Evolutionary conservation across 2,113 vertebrate species (phyloP).

Genomic region (Pollachius pollachius): DNA sequence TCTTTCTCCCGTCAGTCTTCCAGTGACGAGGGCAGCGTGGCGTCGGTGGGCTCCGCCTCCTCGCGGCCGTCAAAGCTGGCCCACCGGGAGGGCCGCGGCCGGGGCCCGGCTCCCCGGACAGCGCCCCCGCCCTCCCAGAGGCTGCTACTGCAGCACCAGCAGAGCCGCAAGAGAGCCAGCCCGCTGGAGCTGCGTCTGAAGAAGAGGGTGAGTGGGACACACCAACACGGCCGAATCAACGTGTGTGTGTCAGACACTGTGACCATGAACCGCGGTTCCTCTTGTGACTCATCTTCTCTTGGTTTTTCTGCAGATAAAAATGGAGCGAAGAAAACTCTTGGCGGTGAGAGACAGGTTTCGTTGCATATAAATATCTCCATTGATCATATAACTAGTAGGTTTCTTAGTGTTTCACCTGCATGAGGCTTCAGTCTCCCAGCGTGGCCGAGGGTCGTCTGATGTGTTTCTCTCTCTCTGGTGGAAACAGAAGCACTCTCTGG

Average conservation of each 20-base stretch:
- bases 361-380: no score
- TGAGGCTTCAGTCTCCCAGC: no score
- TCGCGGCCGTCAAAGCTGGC: conserved; percentile 58
- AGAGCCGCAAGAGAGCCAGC: conserved; percentile 73
- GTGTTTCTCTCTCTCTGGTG: background rate
- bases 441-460: no score
- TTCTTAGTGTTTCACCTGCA: no score
- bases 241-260: background rate
- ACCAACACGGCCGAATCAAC: background rate
- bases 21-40: conserved; percentile 64
- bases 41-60: conserved; percentile 52
- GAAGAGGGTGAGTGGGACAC: conserved; percentile 63
- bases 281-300: background rate
- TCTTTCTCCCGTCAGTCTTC: conserved; percentile 59
- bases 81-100: conserved; percentile 55
- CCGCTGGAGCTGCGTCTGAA: conserved; percentile 72
- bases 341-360: conserved; percentile 52
- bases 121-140: conserved; percentile 75
- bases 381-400: no score
- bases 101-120: conserved; percentile 44
- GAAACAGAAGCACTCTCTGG: conserved; percentile 55
- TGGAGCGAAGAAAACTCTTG: conserved; percentile 74
- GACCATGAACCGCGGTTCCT: background rate
- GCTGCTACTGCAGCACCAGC: conserved; percentile 75
- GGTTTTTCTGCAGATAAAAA: conserved; percentile 69